These are phyloP conservation scores for Solea solea DNA, from an alignment of 2,113 vertebrate species.

Conservation along the genomic window DNA sequence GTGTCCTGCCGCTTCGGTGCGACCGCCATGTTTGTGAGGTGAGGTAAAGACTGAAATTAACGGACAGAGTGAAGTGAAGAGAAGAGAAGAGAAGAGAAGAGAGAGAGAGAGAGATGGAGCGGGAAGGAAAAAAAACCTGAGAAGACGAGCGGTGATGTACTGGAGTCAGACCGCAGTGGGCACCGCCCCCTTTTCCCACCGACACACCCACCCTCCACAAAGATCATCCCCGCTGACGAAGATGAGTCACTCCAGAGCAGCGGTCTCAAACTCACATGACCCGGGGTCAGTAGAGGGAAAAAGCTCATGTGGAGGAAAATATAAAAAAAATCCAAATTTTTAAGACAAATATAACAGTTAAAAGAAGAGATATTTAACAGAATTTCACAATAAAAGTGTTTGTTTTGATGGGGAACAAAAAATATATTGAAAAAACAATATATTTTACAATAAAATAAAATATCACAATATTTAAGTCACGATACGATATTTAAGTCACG, in stretches of 20 bases:
- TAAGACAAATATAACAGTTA: too few species aligned
- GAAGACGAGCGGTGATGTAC: not conserved
- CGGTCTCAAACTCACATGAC: too few species aligned
- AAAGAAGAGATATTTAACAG: too few species aligned
- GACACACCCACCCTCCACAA: not conserved
- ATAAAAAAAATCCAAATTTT: too few species aligned
- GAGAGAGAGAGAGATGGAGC: not conserved
- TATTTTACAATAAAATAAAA: too few species aligned
- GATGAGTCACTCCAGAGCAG: slow-evolving; percentile 4
- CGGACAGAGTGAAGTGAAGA: not conserved
- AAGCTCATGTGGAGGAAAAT: too few species aligned
- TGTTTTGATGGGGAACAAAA: too few species aligned
- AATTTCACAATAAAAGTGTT: too few species aligned
- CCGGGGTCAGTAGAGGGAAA: too few species aligned
- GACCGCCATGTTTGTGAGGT: slow-evolving; percentile 41
- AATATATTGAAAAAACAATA: too few species aligned
- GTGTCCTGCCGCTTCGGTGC: slow-evolving; percentile 76
- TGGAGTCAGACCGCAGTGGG: slow-evolving; percentile 53
- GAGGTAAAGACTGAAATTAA: not conserved
- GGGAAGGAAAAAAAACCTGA: not conserved
- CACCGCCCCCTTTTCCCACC: slow-evolving; percentile 27
- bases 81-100: not conserved
- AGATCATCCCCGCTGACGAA: accelerated
- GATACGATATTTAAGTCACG: too few species aligned
- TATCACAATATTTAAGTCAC: too few species aligned